Percentiles rank a stretch among this genome's conserved stretches.
Evolutionary conservation across 2,113 vertebrate genomes (phyloP).

Genomic region (Telmatochromis brachygnathus): DNA sequence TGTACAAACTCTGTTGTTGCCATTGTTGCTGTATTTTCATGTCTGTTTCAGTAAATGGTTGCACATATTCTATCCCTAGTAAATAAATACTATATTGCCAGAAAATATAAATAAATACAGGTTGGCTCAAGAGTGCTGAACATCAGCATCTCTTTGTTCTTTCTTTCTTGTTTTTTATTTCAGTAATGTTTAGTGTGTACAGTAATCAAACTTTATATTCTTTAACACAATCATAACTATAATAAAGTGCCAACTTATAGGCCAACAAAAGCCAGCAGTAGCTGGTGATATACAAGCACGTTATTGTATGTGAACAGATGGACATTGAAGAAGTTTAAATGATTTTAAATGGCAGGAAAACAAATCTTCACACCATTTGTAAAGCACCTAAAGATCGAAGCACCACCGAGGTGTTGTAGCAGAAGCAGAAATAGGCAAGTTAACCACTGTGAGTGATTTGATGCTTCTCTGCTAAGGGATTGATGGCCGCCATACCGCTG

Average conservation of each 20-base stretch:
- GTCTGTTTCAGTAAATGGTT: not conserved
- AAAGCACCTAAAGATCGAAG: not conserved
- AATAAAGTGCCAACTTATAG: not conserved
- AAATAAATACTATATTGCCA: not conserved
- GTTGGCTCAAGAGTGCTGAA: not conserved
- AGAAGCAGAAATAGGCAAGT: not conserved
- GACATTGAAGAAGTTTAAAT: not conserved
- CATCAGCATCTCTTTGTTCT: not conserved
- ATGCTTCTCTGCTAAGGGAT: not conserved
- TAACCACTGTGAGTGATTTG: not conserved
- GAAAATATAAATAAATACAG: not conserved
- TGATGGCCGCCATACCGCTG: not conserved
- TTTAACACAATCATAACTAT: not conserved
- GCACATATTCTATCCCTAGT: not conserved
- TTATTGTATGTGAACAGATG: not conserved
- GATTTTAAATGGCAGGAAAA: not conserved
- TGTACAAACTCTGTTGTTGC: not conserved
- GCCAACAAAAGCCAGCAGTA: not conserved
- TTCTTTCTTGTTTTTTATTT: not conserved
- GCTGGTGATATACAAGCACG: not conserved
- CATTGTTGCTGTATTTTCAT: not conserved
- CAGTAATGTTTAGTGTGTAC: not conserved
- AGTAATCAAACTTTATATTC: not conserved
- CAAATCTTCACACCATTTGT: not conserved
- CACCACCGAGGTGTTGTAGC: not conserved